phyloP scores from a whole-genome alignment of 2,113 vertebrate genomes.

The Pelobates fuscus region DNA sequence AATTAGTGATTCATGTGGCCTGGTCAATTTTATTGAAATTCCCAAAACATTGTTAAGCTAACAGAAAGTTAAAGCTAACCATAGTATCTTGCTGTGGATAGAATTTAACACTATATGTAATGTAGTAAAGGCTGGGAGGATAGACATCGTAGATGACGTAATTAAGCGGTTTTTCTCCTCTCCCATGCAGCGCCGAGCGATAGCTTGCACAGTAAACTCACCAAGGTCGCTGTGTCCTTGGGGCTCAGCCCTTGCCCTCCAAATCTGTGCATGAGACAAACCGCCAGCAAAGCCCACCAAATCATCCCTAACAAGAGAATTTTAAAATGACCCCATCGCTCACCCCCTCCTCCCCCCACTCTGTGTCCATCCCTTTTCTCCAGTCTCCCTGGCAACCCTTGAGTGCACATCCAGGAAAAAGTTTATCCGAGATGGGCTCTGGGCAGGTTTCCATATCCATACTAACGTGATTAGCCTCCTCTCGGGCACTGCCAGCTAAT shows the following conservation, averaged over 20 bases:
- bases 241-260: neutral
- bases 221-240: conserved; percentile 31
- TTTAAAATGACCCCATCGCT: conserved; percentile 3
- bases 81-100: no score
- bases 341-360: neutral
- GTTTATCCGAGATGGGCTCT: conserved; percentile 77
- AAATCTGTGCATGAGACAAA: neutral
- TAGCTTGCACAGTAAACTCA: no score
- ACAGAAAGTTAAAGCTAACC: no score
- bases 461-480: conserved; percentile 96
- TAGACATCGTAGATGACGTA: no score
- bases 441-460: conserved; percentile 90
- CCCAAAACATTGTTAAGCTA: no score
- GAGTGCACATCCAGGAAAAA: conserved; percentile 69
- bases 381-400: conserved; percentile 61
- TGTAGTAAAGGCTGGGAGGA: no score
- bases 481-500: conserved; percentile 92
- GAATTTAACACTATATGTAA: no score
- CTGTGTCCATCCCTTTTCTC: conserved; percentile 50
- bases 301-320: conserved; percentile 7
- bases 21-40: no score
- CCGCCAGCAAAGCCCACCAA: neutral
- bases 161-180: no score
- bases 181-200: no score
- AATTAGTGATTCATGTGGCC: no score